phyloP scores from a whole-genome alignment of 2,797 vertebrate genomes.

The Acomys russatus region DNA sequence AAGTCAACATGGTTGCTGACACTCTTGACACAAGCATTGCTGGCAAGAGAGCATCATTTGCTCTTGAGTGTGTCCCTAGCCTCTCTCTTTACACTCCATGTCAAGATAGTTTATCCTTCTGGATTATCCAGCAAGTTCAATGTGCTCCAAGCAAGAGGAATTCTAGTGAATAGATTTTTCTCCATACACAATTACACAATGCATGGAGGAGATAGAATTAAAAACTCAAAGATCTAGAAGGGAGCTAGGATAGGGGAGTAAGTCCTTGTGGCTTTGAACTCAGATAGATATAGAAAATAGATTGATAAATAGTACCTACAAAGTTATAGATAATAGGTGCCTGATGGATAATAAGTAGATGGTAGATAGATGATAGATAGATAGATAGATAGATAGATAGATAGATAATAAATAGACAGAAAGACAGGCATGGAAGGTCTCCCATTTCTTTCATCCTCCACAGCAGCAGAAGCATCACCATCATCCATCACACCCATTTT shows the following conservation, averaged over 20 bases:
- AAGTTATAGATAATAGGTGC: not conserved
- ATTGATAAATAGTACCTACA: not conserved
- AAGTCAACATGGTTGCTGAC: not conserved
- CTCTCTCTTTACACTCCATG: not conserved
- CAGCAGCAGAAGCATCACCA: not conserved
- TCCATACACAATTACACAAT: constrained; percentile 40
- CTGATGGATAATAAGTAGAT: not conserved
- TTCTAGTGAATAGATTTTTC: not conserved
- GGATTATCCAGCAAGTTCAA: constrained; percentile 11
- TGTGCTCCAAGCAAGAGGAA: constrained; percentile 28
- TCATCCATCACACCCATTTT: not conserved
- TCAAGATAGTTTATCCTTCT: not conserved
- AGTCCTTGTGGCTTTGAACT: not conserved
- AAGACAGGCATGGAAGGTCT: not conserved
- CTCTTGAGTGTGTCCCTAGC: not conserved
- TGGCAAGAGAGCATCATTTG: not conserved
- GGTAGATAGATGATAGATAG: not conserved
- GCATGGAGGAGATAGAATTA: constrained; percentile 35
- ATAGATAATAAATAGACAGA: not conserved
- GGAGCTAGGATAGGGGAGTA: not conserved
- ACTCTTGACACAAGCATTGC: not conserved
- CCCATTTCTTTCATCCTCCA: not conserved
- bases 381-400: not conserved
- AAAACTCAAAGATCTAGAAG: constrained; percentile 39
- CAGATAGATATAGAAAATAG: not conserved